Evolutionary conservation across 2,888 invertebrate genomes (phyloP).

Genomic region (Ctena decussata): DNA sequence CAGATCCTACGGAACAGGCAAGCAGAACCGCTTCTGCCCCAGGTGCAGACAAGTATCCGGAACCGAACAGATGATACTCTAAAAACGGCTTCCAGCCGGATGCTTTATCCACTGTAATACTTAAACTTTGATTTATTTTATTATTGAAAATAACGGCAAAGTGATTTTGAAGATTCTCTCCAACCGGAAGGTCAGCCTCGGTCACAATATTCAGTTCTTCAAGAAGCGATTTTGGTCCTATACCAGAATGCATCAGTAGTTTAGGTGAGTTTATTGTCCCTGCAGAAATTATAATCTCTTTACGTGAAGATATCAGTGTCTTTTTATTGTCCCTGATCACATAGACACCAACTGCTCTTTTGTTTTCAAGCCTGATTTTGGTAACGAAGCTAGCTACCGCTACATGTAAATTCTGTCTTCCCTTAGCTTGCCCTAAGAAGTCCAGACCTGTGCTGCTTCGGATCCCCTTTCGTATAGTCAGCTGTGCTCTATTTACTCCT

Average conservation of each 20-base stretch:
- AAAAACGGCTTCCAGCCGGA: background rate
- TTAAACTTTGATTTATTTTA: background rate
- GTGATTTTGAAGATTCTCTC: conserved; percentile 81
- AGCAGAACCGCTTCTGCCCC: background rate
- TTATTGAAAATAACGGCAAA: background rate
- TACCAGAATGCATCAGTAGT: conserved; percentile 83
- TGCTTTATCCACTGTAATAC: background rate
- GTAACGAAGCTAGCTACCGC: conserved; percentile 65
- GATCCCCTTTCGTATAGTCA: conserved; percentile 77
- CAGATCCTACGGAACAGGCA: background rate
- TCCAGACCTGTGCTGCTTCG: conserved; percentile 81
- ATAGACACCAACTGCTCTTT: conserved; percentile 71
- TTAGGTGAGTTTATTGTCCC: conserved; percentile 85
- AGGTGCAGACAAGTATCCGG: background rate
- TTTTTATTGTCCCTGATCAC: conserved; percentile 60
- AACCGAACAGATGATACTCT: background rate
- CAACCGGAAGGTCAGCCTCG: conserved; percentile 80
- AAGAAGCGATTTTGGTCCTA: conserved; percentile 83
- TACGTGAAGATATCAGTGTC: conserved; percentile 59
- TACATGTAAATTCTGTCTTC: conserved; percentile 72
- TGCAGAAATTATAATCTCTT: conserved; percentile 82
- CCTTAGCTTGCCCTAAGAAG: conserved; percentile 75
- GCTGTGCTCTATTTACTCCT: conserved; percentile 76
- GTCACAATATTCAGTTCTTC: conserved; percentile 79
- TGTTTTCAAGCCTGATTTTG: conserved; percentile 69